Evolutionary conservation across 2,888 invertebrate species (phyloP), one percentile per base, ranked within the genome.

Genomic region (Caenorhabditis panamensis): DNA sequence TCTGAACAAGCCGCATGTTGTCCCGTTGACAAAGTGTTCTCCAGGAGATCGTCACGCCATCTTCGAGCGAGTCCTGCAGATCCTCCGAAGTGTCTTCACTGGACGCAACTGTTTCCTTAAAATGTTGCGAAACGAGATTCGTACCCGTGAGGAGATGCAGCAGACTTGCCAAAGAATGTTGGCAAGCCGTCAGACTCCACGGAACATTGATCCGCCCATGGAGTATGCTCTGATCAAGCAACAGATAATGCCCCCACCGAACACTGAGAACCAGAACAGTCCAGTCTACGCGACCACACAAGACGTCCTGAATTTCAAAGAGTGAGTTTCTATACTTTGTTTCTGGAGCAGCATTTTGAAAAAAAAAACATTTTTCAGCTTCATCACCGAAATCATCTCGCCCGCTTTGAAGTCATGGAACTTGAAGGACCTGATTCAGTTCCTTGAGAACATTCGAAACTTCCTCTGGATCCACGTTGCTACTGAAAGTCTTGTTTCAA

Each of bases 401-500:
- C 1, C 26, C 22, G 47, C 53, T 4, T 20, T 59, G 4, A 24
- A 47, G 1, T n/a, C 5, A 0, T 80, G 80, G 80, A 18, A 44
- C 3, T n/a, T 53, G 4, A 18, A 49, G 16, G 24, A 64, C 6
- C 8, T 75, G 6, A 22, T 76, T 18, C n/a, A 24, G 6, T 66
- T 80, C 28, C 37, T 81, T 8, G 56, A 53, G 20, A 47, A 44
- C 13, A 58, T 81, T 4, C 36, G 81, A 4, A 59, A 81, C 44
- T 81, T 76, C 22, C 28, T 56, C 3, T 81, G 81, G 81, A 68
- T 81, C 66, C 76, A 77, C 44, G 76, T 81, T 20, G 81, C 81
- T 6, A 80, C 80, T 13, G 80, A 81, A 16, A 66, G 71, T 26
- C 20, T 59, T 9, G 44, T 64, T 1, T 9, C 53, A 0, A 66